phyloP scores from a whole-genome alignment of 2,888 invertebrate genomes.

The Arenicola marina region DNA sequence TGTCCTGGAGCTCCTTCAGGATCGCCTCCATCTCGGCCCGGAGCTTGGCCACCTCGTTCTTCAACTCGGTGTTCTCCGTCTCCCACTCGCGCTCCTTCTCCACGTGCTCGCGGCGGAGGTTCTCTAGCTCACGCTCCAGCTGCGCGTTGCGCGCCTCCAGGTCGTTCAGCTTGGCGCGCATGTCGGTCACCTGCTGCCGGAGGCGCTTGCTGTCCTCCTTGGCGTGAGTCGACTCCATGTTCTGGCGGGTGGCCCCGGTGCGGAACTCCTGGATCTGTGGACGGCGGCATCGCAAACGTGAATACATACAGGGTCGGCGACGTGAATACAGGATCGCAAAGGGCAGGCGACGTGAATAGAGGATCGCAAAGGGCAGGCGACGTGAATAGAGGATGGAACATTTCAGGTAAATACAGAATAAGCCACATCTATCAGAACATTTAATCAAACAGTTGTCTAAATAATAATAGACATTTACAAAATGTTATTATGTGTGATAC shows the following conservation, averaged over 20 bases:
- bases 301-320: too few species aligned
- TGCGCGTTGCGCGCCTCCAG: constrained; percentile 63
- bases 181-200: constrained; percentile 60
- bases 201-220: constrained; percentile 64
- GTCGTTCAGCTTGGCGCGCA: constrained; percentile 62
- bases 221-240: constrained; percentile 63
- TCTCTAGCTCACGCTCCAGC: constrained; percentile 63
- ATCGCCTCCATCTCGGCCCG: constrained; percentile 57
- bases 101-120: constrained; percentile 62
- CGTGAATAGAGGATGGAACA: too few species aligned
- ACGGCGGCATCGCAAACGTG: too few species aligned
- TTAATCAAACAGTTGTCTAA: too few species aligned
- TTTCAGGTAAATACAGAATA: too few species aligned
- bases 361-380: too few species aligned
- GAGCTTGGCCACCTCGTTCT: constrained; percentile 54
- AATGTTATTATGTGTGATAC: too few species aligned
- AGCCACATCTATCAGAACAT: too few species aligned
- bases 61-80: constrained; percentile 54
- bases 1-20: constrained; percentile 60
- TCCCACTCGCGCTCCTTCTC: constrained; percentile 63
- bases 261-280: constrained; percentile 64
- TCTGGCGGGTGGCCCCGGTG: constrained; percentile 62
- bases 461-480: too few species aligned
- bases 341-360: too few species aligned
- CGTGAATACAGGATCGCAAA: too few species aligned